These are phyloP conservation scores for Phaethornis superciliosus DNA, from an alignment of 2,113 vertebrate species.

Conservation along the genomic window DNA sequence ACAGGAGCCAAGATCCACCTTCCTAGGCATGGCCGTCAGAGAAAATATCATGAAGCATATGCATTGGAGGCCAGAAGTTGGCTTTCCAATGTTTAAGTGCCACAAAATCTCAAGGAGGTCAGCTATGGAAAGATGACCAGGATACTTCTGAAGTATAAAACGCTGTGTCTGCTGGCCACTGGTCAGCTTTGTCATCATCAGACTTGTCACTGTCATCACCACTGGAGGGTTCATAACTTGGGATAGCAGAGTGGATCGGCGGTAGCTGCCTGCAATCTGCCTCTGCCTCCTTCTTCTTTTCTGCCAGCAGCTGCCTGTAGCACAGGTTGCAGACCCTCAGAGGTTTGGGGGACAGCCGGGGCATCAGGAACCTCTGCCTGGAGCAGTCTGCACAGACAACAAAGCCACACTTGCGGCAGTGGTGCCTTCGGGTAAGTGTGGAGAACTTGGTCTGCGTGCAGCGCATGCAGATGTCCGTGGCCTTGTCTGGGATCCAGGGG, in stretches of 20 bases:
- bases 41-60: neutral
- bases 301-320: conserved; percentile 67
- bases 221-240: conserved; percentile 66
- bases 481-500: conserved; percentile 87
- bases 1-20: neutral
- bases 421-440: conserved; percentile 84
- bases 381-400: conserved; percentile 88
- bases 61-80: neutral
- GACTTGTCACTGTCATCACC: conserved; percentile 78
- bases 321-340: conserved; percentile 85
- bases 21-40: neutral
- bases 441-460: conserved; percentile 84
- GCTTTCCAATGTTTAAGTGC: neutral
- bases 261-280: neutral
- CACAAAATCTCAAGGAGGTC: neutral
- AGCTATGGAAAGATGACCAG: conserved; percentile 83
- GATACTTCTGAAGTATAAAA: conserved; percentile 74
- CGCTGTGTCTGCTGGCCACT: conserved; percentile 73
- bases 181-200: conserved; percentile 64
- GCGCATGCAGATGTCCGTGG: conserved; percentile 90
- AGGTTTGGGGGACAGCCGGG: conserved; percentile 80
- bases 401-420: conserved; percentile 91
- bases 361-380: conserved; percentile 79
- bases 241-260: neutral
- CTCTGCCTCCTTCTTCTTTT: conserved; percentile 59